Base-by-base conservation (phyloP, 2,888 invertebrate species). In the Pristionchus japonicus region DNA sequence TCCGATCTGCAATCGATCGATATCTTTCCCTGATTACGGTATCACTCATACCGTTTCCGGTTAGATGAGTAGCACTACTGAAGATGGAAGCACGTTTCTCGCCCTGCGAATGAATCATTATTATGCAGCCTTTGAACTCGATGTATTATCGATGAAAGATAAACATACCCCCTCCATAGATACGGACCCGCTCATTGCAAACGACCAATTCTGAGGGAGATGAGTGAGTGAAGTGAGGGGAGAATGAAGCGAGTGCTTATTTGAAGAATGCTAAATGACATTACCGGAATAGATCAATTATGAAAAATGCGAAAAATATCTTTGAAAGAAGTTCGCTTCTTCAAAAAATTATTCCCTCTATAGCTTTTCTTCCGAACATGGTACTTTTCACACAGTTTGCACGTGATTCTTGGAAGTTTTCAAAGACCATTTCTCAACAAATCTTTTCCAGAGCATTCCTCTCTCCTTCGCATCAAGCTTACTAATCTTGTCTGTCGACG, bases 401-500 rank as follows among this genome's bases (percentile, higher is more conserved):
- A 20, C 52, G 23, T 52, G 20, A 23, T 52, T 52, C 23, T 52
- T 20, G n/a, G n/a, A n/a, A n/a, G n/a, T n/a, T n/a, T n/a, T n/a
- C n/a, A n/a, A n/a, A n/a, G n/a, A n/a, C n/a, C n/a, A 64, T 64
- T 70, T 70, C 37, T 70, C 37, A 34, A 70, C 31, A 15, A 67
- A 67, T 67, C 70, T 70, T 37, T 37, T 37, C 37, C 6, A 15
- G 70, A 70, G n/a, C 70, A 70, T 70, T 70, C 70, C 31, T 15
- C 11, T 27, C 64, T 3, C 13, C 31, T 40, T 11, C 37, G 23
- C 70, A 37, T 27, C n/a, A n/a, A n/a, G 9, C 77, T 77, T 11
- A 43, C 43, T 77, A 27, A 77, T 77, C 77, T 77, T 37, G n/a
- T 43, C 77, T 77, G 77, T 77, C 77, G 27, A 77, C 77, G 77